These are phyloP conservation scores for Megaceryle maxima DNA, from an alignment of 2,113 vertebrate genomes.

Conservation along the genomic window DNA sequence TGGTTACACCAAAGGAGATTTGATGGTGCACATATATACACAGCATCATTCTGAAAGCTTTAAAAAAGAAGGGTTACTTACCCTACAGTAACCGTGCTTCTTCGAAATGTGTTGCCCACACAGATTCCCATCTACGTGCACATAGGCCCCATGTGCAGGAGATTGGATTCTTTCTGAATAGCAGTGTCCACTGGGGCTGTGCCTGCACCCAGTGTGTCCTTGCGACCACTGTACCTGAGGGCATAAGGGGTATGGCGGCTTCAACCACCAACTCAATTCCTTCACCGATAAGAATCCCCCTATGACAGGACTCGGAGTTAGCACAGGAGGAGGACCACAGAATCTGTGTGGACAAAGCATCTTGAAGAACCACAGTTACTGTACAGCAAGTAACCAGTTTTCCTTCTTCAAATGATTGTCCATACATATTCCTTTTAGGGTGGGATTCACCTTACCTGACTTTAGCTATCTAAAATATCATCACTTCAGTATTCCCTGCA, in stretches of 20 bases:
- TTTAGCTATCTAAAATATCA: constrained; percentile 43
- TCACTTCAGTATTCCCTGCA: background rate
- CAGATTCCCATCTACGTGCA: constrained; percentile 73
- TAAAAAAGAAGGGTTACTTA: constrained; percentile 71
- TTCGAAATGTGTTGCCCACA: constrained; percentile 73
- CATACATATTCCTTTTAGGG: constrained; percentile 62
- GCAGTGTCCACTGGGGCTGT: constrained; percentile 72
- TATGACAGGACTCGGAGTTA: constrained; percentile 46
- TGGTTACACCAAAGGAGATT: background rate
- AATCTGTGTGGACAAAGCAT: constrained; percentile 72
- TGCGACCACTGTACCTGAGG: constrained; percentile 73
- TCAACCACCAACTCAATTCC: constrained; percentile 67
- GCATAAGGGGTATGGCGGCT: constrained; percentile 72
- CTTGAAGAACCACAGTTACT: constrained; percentile 67
- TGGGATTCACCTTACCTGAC: constrained; percentile 62
- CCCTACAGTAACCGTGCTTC: constrained; percentile 73
- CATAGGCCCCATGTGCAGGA: constrained; percentile 69
- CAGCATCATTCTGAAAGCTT: constrained; percentile 62
- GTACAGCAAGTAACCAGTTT: constrained; percentile 56
- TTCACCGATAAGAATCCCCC: constrained; percentile 60
- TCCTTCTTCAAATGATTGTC: constrained; percentile 69
- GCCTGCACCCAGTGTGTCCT: constrained; percentile 73
- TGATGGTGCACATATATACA: constrained; percentile 39
- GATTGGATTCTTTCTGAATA: constrained; percentile 73
- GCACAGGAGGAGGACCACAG: constrained; percentile 45